Evolutionary conservation across 2,888 invertebrate species (phyloP).

Genomic region (Meloe dianella): DNA sequence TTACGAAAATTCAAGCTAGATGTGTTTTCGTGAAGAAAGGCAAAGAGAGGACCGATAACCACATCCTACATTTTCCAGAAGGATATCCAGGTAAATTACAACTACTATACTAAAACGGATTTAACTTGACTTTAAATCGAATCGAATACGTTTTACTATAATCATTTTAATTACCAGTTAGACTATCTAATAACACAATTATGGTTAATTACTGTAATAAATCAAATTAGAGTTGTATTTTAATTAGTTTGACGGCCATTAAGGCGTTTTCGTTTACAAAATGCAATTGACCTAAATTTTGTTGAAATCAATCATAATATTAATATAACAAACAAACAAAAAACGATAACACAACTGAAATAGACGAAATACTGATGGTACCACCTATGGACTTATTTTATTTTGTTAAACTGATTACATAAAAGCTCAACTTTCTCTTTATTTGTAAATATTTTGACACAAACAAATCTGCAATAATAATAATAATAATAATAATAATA

Average conservation of each 20-base stretch:
- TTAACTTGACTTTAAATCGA: too few relatives aligned
- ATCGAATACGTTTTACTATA: too few relatives aligned
- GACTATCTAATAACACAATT: neutral
- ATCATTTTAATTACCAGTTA: conserved; percentile 11
- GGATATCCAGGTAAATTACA: conserved; percentile 72
- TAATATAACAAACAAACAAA: neutral
- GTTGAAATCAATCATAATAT: neutral
- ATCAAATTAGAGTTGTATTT: neutral
- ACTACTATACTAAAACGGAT: too few relatives aligned
- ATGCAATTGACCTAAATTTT: neutral
- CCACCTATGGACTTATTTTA: neutral
- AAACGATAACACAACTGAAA: neutral
- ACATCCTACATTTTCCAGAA: conserved; percentile 69
- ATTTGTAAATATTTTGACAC: neutral
- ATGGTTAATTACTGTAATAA: neutral
- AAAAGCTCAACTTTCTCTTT: neutral
- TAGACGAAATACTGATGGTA: conserved; percentile 2
- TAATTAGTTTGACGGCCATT: neutral
- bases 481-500: too few relatives aligned
- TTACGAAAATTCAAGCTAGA: conserved; percentile 68
- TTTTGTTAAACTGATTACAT: neutral
- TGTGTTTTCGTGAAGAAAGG: conserved; percentile 65
- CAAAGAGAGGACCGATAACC: conserved; percentile 62
- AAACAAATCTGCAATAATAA: conserved; percentile 7
- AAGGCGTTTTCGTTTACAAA: neutral